phyloP scores from a whole-genome alignment of 1,140 invertebrate species.

The Oppia nitens region DNA sequence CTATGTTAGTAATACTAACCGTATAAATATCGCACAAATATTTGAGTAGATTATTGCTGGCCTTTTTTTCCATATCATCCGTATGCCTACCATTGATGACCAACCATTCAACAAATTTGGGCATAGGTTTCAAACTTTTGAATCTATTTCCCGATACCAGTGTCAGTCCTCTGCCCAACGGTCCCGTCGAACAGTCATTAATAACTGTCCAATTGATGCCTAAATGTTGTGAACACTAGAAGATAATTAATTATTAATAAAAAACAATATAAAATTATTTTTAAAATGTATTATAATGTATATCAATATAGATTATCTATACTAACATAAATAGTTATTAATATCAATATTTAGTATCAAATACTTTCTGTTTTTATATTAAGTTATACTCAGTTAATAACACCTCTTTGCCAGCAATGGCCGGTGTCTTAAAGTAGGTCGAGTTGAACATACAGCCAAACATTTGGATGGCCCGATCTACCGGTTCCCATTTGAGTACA shows the following conservation, averaged over 20 bases:
- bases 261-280: too few relatives aligned
- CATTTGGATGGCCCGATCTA: background rate
- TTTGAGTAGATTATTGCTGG: background rate
- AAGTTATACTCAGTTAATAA: too few relatives aligned
- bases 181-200: background rate
- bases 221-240: background rate
- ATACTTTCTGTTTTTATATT: too few relatives aligned
- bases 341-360: too few relatives aligned
- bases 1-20: background rate
- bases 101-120: background rate
- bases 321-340: too few relatives aligned
- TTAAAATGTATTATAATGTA: too few relatives aligned
- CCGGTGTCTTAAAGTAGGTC: background rate
- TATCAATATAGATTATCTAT: too few relatives aligned
- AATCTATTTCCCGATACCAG: background rate
- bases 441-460: background rate
- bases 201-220: background rate
- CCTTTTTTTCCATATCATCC: background rate
- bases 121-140: background rate
- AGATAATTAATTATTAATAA: too few relatives aligned
- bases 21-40: conserved; percentile 1
- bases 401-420: background rate
- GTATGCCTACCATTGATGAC: conserved; percentile 5
- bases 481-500: background rate
- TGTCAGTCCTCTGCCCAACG: background rate